Base-by-base conservation (phyloP, 2,113 vertebrate species). In the Ploceus nigricollis region DNA sequence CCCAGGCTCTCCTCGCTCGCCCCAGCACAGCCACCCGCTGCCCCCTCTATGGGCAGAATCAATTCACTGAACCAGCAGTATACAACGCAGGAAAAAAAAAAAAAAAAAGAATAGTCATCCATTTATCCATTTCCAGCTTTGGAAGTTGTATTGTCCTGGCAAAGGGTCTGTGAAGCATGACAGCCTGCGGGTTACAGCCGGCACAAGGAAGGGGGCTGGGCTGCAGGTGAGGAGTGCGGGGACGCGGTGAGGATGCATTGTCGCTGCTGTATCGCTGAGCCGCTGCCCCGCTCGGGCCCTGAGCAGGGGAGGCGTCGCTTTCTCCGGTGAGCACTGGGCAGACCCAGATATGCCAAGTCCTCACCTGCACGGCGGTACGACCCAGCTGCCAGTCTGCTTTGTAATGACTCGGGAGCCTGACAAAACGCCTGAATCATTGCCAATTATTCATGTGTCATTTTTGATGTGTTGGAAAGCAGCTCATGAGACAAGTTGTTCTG, bases 1-100 rank as follows among this genome's bases (percentile, higher is more conserved):
- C 37, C 16, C 12, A 3, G 64, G 8, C 33, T 44, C 35, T 30
- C 31, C 5, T 35, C 0, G 0, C 5, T 35, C 0, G 0, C 19
- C 24, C 27, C 25, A 54, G 17, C 33, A 53, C 10, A 4, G 27
- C 40, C 37, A 30, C 37, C 20, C 58, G 40, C 33, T 15, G 48
- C 37, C 45, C 66, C 27, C n/a, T 40, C 50, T 19, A 25, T 9
- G n/a, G 27, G 27, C 54, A 69, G 28, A 63, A 47, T 30, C 58
- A 68, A 15, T 37, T 81, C 68, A 15, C 58, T 35, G 68, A 86
- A 56, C 37, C 31, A 53, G 20, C 40, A 51, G 13, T 35, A 80
- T 7, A 37, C 23, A 68, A 51, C 0, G 1, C 22, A 30, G 20
- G 23, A 0, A 0, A 1, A 3, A 8, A 42, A 44, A 7, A 6